Conservation (phyloP, 2,888 invertebrate genomes). For the Acronicta alni region DNA sequence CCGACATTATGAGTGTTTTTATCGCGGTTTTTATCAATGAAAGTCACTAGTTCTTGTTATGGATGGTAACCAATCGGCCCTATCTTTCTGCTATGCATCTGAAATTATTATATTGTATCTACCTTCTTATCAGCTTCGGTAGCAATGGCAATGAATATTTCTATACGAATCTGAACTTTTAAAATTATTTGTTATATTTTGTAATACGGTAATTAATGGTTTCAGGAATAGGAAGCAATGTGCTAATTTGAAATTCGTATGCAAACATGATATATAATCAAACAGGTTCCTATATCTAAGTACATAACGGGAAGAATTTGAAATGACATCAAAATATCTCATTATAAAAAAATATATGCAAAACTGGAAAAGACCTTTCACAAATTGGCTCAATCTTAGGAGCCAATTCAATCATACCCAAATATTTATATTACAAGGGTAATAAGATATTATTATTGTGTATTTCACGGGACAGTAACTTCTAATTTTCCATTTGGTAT, state of each 20-base stretch:
- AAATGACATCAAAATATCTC: not conserved
- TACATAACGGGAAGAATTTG: too few relatives aligned
- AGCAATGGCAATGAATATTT: not conserved
- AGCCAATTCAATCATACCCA: constrained; percentile 35
- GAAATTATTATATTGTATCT: constrained; percentile 18
- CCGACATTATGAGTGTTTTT: constrained; percentile 33
- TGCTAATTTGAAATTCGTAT: too few relatives aligned
- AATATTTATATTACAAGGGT: constrained; percentile 29
- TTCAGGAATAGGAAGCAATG: too few relatives aligned
- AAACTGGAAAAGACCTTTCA: constrained; percentile 19
- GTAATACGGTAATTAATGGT: too few relatives aligned
- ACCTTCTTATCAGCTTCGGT: constrained; percentile 8
- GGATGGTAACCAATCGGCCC: constrained; percentile 28
- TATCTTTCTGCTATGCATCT: constrained; percentile 53
- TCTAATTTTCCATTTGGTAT: constrained; percentile 15
- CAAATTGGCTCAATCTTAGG: constrained; percentile 36
- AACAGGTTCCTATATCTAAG: too few relatives aligned
- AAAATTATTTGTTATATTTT: too few relatives aligned
- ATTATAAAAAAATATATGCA: constrained; percentile 13
- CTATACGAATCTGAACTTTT: too few relatives aligned
- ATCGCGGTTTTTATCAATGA: constrained; percentile 50
- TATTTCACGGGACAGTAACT: constrained; percentile 17
- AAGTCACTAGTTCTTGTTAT: constrained; percentile 44
- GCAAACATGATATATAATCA: too few relatives aligned
- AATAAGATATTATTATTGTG: constrained; percentile 36